Base-by-base conservation (phyloP, 2,797 vertebrate species). In the Pteropus rufus region DNA sequence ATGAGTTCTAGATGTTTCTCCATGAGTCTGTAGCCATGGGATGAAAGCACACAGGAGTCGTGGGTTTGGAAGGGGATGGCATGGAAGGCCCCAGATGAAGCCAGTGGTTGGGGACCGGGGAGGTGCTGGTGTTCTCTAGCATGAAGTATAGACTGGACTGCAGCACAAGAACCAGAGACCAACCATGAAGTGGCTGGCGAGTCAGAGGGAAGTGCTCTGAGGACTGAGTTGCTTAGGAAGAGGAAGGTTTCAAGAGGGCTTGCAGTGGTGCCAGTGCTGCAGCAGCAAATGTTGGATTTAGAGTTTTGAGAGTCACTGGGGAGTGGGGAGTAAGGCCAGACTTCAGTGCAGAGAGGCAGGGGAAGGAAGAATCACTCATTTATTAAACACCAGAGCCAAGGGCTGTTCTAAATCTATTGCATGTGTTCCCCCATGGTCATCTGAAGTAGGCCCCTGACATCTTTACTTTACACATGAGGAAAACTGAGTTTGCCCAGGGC, bases 1-100 rank as follows among this genome's bases (percentile, higher is more conserved):
- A 29, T 56, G 34, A 58, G 24, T 65, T 92, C 58, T 64, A 54
- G 29, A 44, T 82, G n/a, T 80, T 81, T 93, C 82, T 15, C 26
- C 21, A 3, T 70, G 29, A 46, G 12, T 46, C n/a, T 80, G 4
- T 70, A 52, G 36, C 58, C 26, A 54, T 64, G 81, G 29, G 54
- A 29, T 14, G 11, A 26, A 44, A 19, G 67, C 52, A 83, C 5
- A 73, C 24, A 18, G 19, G 65, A 46, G 12, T 26, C 31, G n/a
- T 70, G 70, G 65, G 18, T 29, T 44, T 83, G 44, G 79, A 72
- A 85, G 19, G 18, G 44, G 21, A 12, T 36, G 23, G 24, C 4
- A 19, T n/a, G 65, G 19, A 54, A 77, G 26, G 34, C n/a, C 67
- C 31, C 9, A 29, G 73, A 21, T 16, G 80, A 34, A 36, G 24